Conservation (phyloP, 2,113 vertebrate species). For the Pygoscelis antarcticus region DNA sequence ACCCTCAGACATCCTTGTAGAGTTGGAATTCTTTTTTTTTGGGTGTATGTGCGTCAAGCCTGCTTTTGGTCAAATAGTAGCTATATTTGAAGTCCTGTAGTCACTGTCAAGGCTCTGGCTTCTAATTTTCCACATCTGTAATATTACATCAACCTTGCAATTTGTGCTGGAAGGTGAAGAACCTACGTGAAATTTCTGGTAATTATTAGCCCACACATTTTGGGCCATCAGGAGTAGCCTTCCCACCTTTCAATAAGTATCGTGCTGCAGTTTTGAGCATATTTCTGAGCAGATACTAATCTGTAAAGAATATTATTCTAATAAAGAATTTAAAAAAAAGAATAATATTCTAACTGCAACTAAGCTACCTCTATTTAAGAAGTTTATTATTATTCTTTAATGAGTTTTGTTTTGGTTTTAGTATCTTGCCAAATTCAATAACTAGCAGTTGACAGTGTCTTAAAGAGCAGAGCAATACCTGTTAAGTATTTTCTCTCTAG, state of each 20-base stretch:
- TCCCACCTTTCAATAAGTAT: not conserved
- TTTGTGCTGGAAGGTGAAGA: not conserved
- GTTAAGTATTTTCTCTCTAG: not conserved
- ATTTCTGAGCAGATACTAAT: not conserved
- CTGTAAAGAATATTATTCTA: not conserved
- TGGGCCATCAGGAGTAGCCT: not conserved
- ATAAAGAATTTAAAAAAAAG: not conserved
- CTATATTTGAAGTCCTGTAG: not conserved
- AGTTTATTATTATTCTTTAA: not conserved
- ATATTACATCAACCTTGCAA: not conserved
- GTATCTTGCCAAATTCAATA: not conserved
- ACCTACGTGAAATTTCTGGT: not conserved
- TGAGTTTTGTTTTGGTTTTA: not conserved
- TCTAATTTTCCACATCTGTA: not conserved
- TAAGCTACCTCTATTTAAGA: not conserved
- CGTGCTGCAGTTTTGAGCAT: not conserved
- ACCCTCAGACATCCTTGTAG: not conserved
- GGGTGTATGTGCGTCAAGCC: not conserved
- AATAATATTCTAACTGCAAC: not conserved
- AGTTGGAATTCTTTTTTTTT: not conserved
- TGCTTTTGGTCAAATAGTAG: not conserved
- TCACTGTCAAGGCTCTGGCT: not conserved
- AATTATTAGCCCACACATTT: not conserved
- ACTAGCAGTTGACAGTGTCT: not conserved
- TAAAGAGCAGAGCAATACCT: not conserved